Conservation (phyloP, 2,888 invertebrate species). For the Muschampia plurimacula region DNA sequence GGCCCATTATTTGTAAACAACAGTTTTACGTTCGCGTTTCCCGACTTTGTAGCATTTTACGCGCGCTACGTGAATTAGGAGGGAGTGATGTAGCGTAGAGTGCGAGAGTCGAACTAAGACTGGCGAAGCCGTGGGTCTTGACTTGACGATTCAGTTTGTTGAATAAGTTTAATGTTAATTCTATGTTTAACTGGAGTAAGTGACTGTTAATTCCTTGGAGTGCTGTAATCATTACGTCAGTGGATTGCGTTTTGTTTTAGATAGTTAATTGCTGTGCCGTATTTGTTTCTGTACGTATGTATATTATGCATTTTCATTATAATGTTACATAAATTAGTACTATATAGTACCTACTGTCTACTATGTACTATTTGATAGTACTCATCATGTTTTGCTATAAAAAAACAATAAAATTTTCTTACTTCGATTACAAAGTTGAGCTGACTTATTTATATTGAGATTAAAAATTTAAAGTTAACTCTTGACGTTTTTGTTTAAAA, state of each 20-base stretch:
- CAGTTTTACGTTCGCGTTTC: background rate
- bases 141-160: constrained; percentile 14
- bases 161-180: constrained; percentile 29
- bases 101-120: constrained; percentile 44
- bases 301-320: too few relatives aligned
- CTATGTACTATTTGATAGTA: too few relatives aligned
- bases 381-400: too few relatives aligned
- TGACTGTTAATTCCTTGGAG: constrained; percentile 5
- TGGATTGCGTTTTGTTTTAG: background rate
- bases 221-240: constrained; percentile 4
- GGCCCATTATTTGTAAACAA: constrained; percentile 35
- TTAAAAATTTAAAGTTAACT: too few relatives aligned
- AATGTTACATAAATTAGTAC: too few relatives aligned
- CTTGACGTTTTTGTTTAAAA: too few relatives aligned
- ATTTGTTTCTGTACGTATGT: too few relatives aligned
- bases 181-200: constrained; percentile 17
- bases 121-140: constrained; percentile 39
- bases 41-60: constrained; percentile 24
- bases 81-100: constrained; percentile 30
- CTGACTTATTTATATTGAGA: too few relatives aligned
- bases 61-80: constrained; percentile 13
- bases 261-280: too few relatives aligned
- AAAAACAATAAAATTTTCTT: too few relatives aligned
- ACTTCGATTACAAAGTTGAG: too few relatives aligned
- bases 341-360: too few relatives aligned